These are phyloP conservation scores for Andrena marginata DNA, from an alignment of 2,888 invertebrate species.

Conservation along the genomic window DNA sequence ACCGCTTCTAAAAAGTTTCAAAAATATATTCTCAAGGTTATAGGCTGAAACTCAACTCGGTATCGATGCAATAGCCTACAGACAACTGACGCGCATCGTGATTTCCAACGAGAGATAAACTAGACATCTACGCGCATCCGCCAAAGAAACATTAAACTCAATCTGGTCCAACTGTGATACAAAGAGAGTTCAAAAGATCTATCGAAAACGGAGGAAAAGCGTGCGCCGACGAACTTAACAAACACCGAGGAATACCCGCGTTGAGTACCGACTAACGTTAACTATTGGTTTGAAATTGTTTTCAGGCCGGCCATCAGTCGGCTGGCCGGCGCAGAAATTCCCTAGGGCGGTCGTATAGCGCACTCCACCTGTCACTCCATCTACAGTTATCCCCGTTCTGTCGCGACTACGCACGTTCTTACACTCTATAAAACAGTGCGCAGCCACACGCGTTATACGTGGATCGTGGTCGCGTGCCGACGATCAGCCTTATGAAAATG, in stretches of 20 bases:
- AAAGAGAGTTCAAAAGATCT: neutral
- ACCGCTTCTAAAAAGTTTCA: too few species aligned
- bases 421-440: constrained; percentile 47
- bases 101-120: constrained; percentile 43
- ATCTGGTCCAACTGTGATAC: neutral
- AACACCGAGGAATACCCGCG: neutral
- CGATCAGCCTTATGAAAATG: constrained; percentile 69
- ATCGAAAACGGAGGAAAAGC: neutral
- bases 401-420: constrained; percentile 50
- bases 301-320: constrained; percentile 20
- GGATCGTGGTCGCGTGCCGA: constrained; percentile 23
- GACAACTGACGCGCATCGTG: neutral
- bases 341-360: constrained; percentile 48
- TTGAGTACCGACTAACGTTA: constrained; percentile 28
- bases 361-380: constrained; percentile 65
- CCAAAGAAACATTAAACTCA: neutral
- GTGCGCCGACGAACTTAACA: too few species aligned
- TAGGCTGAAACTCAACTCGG: too few species aligned
- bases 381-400: constrained; percentile 54
- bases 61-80: too few species aligned
- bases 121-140: constrained; percentile 13
- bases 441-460: constrained; percentile 38
- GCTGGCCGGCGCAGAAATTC: constrained; percentile 29
- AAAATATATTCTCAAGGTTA: too few species aligned
- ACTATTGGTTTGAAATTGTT: constrained; percentile 24